Evolutionary conservation across 2,113 vertebrate genomes (phyloP), one percentile per base, ranked within the genome.

Genomic region (Cnemophilus loriae): DNA sequence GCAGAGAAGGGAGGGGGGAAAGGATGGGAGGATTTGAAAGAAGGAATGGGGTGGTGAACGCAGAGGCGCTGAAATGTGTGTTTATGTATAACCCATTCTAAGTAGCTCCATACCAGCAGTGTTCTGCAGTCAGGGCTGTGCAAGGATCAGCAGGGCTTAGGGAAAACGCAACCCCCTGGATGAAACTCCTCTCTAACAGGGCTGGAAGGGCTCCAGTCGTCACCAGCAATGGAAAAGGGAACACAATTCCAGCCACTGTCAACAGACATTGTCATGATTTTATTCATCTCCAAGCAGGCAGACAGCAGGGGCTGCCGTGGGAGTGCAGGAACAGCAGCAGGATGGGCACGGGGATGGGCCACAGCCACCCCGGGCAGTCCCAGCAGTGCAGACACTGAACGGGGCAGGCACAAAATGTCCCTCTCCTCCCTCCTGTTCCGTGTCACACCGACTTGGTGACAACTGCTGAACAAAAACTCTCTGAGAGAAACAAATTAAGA

Each of bases 361-460:
- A 8, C 7, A 26, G 42, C 15, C 77, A 46, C 41, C 42, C 50
- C 13, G 19, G 28, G 39, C 39, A 28, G 70, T 6, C 10, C 46
- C 49, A 61, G 63, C 59, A 42, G 5, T 0, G 5, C 21, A 46
- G 55, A 47, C 41, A 7, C 50, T 2, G 11, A 78, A 4, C 0
- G 8, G 12, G 11, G 7, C 35, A 37, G 28, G 71, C 55, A 64
- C 47, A 49, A 13, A 4, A 3, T 13, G 59, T 16, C 41, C 53
- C 32, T 52, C 24, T 44, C 35, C 67, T 53, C 49, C 53, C 60
- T 85, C 65, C 84, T 79, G 76, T 2, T 70, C 64, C 30, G 0
- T 10, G 35, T 87, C 76, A 71, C n/a, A 13, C 18, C 18, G 80
- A 46, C 86, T 84, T 57, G 83, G 79, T 81, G 85, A 90, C 86